Percentiles rank a stretch among this genome's conserved stretches.
Conservation (phyloP, 1,140 invertebrate species). For the Formica selysi region DNA sequence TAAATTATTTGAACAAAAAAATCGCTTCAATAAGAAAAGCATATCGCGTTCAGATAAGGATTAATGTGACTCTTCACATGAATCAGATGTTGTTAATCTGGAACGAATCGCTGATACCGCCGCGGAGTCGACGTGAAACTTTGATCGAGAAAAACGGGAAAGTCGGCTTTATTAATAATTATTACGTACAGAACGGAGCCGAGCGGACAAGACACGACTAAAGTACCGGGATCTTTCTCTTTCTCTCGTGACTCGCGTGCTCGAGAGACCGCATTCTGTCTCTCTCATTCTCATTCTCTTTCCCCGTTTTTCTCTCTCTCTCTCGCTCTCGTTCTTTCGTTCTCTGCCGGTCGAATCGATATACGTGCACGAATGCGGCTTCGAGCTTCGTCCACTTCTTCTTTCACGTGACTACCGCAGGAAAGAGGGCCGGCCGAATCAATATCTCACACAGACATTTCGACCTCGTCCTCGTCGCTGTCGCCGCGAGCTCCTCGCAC, state of each 20-base stretch:
- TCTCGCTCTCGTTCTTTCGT: constrained; percentile 39
- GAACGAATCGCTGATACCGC: constrained; percentile 12
- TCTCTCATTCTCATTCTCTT: background rate
- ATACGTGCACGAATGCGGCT: constrained; percentile 78
- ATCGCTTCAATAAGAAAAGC: background rate
- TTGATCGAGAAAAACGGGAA: constrained; percentile 50
- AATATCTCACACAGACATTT: constrained; percentile 76
- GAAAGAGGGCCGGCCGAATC: constrained; percentile 77
- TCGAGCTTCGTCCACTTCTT: constrained; percentile 77
- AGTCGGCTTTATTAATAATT: constrained; percentile 47
- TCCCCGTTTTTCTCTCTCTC: constrained; percentile 17
- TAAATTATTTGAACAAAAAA: background rate
- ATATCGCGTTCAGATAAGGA: background rate
- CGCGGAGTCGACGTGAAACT: constrained; percentile 39
- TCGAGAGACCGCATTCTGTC: constrained; percentile 53
- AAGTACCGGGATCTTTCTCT: constrained; percentile 46
- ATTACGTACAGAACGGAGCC: constrained; percentile 37
- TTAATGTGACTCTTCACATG: background rate
- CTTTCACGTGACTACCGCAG: constrained; percentile 78
- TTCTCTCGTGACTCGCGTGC: constrained; percentile 60
- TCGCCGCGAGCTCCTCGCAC: constrained; percentile 39
- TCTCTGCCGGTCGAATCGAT: constrained; percentile 73
- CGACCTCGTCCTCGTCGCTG: constrained; percentile 67
- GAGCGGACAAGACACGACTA: constrained; percentile 47
- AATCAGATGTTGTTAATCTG: constrained; percentile 26